These are phyloP conservation scores for Trochalopteron elliotii DNA, from an alignment of 2,113 vertebrate genomes.

Conservation along the genomic window DNA sequence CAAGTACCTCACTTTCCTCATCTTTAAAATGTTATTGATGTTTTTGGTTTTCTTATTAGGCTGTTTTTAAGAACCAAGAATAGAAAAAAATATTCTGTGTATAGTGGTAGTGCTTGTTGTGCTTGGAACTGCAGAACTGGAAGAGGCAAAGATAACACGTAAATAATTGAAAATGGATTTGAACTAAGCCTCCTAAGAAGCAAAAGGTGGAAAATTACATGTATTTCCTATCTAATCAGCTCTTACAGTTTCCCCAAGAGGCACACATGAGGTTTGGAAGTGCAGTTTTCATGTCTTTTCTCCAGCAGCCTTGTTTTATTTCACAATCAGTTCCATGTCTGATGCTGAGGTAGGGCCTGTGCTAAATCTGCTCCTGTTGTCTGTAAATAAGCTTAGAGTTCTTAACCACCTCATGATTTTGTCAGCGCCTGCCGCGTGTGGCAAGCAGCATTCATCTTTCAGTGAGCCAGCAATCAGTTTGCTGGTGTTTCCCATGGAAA, in stretches of 20 bases:
- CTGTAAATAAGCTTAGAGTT: background rate
- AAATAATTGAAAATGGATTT: background rate
- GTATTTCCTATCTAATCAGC: background rate
- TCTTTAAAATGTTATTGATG: background rate
- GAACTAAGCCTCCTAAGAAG: background rate
- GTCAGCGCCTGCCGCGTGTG: fast-evolving
- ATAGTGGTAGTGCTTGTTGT: background rate
- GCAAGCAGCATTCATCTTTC: background rate
- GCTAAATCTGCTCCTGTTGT: background rate
- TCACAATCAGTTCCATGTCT: background rate
- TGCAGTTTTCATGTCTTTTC: background rate
- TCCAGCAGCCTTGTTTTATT: background rate
- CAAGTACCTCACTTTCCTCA: background rate
- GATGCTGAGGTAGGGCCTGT: background rate
- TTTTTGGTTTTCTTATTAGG: background rate
- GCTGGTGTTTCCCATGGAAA: background rate
- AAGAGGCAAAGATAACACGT: background rate
- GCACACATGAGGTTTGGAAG: background rate
- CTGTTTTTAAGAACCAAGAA: background rate
- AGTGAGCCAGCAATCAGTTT: background rate
- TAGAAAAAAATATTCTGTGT: background rate
- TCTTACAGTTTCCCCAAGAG: background rate
- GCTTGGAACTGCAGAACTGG: background rate
- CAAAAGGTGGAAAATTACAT: background rate
- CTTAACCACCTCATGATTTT: background rate